Evolutionary conservation across 2,113 vertebrate species (phyloP).

Genomic region (Carlito syrichta): DNA sequence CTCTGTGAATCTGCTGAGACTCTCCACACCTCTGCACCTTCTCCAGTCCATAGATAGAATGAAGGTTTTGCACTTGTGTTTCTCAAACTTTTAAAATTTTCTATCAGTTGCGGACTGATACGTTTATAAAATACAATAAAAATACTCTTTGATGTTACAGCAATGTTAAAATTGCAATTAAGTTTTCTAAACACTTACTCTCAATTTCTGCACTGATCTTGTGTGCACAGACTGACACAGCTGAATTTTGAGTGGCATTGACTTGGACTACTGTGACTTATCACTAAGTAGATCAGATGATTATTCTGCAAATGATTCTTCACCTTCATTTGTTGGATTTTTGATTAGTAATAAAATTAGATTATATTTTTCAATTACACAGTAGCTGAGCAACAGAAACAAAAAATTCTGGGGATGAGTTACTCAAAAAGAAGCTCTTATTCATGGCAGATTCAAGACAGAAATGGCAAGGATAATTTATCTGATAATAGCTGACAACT

Average conservation of each 20-base stretch:
- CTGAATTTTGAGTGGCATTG: background rate
- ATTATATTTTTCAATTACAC: background rate
- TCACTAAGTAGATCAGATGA: background rate
- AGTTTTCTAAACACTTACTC: background rate
- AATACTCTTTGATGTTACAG: background rate
- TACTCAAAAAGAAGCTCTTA: background rate
- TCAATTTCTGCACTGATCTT: background rate
- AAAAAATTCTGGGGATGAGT: background rate
- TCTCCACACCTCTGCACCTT: background rate
- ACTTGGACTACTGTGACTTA: background rate
- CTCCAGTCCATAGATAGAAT: background rate
- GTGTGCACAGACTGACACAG: background rate
- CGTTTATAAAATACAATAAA: background rate
- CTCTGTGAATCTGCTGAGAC: background rate
- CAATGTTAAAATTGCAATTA: background rate
- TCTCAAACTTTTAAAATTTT: background rate
- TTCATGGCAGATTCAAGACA: background rate
- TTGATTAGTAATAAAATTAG: background rate
- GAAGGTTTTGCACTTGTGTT: background rate
- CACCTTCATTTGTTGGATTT: background rate
- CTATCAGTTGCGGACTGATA: background rate
- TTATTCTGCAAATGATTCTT: background rate
- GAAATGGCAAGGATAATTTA: background rate
- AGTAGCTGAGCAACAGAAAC: background rate
- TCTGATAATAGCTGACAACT: background rate